These are phyloP conservation scores for Cantharis flavilabris DNA, from an alignment of 2,888 invertebrate genomes.

Conservation along the genomic window DNA sequence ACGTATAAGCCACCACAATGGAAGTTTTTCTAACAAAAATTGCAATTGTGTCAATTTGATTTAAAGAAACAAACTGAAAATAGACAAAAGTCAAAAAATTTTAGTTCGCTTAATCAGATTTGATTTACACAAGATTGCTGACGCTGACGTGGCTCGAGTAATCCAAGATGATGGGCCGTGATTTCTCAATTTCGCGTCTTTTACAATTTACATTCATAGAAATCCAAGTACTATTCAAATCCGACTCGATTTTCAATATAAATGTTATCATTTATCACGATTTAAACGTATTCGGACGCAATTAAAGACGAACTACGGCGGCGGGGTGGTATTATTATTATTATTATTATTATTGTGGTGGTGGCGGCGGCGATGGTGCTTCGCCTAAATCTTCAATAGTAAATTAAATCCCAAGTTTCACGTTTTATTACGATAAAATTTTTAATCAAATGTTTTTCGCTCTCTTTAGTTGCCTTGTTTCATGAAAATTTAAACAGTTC, in stretches of 20 bases:
- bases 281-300: neutral
- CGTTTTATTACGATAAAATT: neutral
- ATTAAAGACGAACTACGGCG: neutral
- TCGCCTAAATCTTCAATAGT: neutral
- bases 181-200: neutral
- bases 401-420: neutral
- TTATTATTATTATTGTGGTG: too few relatives aligned
- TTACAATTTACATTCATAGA: neutral
- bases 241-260: neutral
- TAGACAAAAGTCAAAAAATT: neutral
- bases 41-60: slow-evolving; percentile 9
- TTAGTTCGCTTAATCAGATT: slow-evolving; percentile 2
- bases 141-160: neutral
- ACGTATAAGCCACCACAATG: slow-evolving; percentile 13
- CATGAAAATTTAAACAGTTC: neutral
- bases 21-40: slow-evolving; percentile 1
- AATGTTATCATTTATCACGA: neutral
- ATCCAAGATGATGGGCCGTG: slow-evolving; percentile 5
- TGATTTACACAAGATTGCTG: slow-evolving; percentile 1
- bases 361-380: too few relatives aligned
- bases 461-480: neutral
- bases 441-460: neutral
- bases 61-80: neutral
- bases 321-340: too few relatives aligned
- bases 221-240: neutral